Evolutionary conservation across 92 coral and sea anemone species (phyloP), one percentile per base, ranked within the genome.

Genomic region (Pocillopora grandis): DNA sequence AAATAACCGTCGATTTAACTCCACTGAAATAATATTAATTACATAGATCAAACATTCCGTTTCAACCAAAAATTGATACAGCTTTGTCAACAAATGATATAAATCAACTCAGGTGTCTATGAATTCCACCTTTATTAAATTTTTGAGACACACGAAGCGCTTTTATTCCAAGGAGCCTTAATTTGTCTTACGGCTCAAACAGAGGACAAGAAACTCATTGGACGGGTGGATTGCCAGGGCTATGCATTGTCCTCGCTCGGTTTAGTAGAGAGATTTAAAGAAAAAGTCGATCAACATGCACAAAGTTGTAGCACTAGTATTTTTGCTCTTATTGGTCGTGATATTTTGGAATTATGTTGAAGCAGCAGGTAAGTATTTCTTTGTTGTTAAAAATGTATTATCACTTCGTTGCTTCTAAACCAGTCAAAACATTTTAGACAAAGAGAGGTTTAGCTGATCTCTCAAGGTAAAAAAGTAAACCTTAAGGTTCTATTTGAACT

Each of bases 61-160:
- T 49, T 17, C 86, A 61, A 36, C 21, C 59, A 20, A 21, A 20
- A 23, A 56, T 83, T 62, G 52, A 61, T 72, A 18, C 86, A 83
- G 60, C 86, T 83, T 27, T 18, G 80, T 62, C 57, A 73, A 83
- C 37, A 0, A 1, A 9, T 48, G 2, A 27, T 48, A 63, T 73
- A 23, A 73, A 64, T 83, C 31, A 49, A 15, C 33, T 73, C 86
- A 74, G 86, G 80, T 83, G 86, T 21, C 56, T 66, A 11, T 62
- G 35, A 73, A 72, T 55, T 14, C 27, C 62, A 63, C 86, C 13
- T 36, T 21, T 62, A 11, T 18, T 33, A 35, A 74, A 52, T 63
- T 72, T 58, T 7, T 21, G 62, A 82, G 23, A 23, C 52, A 42
- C 52, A 42, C 8, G 52, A 42, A 42, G 52, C 72, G 9, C 13